Conservation (phyloP, 2,888 invertebrate genomes). For the Sesamia inferens region DNA sequence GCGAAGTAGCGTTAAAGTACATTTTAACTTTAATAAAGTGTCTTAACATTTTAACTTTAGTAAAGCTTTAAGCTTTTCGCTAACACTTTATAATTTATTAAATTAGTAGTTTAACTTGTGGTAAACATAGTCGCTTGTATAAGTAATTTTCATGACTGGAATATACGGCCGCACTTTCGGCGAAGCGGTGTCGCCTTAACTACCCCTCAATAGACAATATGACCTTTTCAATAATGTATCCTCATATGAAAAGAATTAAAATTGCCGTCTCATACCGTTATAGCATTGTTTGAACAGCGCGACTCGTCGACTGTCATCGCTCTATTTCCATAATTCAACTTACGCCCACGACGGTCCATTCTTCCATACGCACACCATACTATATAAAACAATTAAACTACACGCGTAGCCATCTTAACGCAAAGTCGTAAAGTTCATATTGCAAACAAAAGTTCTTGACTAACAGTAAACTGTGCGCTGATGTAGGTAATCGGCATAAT, state of each 20-base stretch:
- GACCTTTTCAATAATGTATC: constrained; percentile 74
- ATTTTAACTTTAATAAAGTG: not conserved
- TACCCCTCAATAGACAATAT: constrained; percentile 61
- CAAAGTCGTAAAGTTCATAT: constrained; percentile 73
- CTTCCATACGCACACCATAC: constrained; percentile 71
- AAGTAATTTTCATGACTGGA: constrained; percentile 9
- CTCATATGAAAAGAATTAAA: constrained; percentile 78
- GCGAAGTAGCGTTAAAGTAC: constrained; percentile 3
- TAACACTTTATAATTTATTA: constrained; percentile 22
- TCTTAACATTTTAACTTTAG: too few relatives aligned
- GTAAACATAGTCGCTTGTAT: constrained; percentile 14
- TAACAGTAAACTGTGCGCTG: constrained; percentile 63
- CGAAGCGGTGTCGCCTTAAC: constrained; percentile 47
- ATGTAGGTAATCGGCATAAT: constrained; percentile 74
- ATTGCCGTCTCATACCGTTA: constrained; percentile 81
- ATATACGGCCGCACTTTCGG: constrained; percentile 13
- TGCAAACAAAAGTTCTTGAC: constrained; percentile 62
- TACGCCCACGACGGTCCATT: constrained; percentile 80
- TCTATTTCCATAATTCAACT: constrained; percentile 87
- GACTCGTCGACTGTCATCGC: constrained; percentile 72
- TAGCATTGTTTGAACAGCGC: constrained; percentile 82
- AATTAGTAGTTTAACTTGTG: constrained; percentile 12
- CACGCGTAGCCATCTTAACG: constrained; percentile 65
- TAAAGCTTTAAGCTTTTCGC: constrained; percentile 5
- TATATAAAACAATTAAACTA: constrained; percentile 62